Evolutionary conservation across 2,797 vertebrate species (phyloP), one percentile per base, ranked within the genome.

Genomic region (Sebastes minor): DNA sequence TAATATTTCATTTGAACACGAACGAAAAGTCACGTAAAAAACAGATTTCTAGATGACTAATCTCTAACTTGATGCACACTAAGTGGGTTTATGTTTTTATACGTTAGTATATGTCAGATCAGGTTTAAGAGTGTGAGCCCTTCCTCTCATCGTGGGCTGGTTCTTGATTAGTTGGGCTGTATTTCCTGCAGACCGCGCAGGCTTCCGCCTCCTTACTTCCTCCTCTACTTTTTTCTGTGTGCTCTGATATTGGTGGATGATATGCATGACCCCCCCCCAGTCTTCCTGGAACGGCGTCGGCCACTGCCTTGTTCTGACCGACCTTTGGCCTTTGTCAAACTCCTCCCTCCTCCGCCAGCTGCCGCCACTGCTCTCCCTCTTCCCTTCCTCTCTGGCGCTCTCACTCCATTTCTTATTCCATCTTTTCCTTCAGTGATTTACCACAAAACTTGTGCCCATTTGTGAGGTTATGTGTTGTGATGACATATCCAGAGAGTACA

Each of bases 321-420:
- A 85, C 76, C 93, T 95, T 91, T 79, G 68, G 30, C 90, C 89
- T 92, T 79, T 89, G 85, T 92, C 90, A 85, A 87, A 64, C 93
- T 95, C 84, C 76, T 74, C 76, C 92, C 96, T 86, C 91, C 78
- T 95, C 86, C 81, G 95, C 96, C 96, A 95, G 95, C 96, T 90
- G 95, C 96, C 53, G 86, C 92, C 91, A 89, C 87, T 84, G 91
- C 96, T 89, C 80, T 77, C 89, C 94, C 92, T 95, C 93, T 92
- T 66, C 85, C 72, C 81, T 77, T 86, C 80, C 66, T 71, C 66
- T 76, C 62, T 61, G 60, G 69, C 9, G 52, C 56, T 71, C 42
- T 76, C 27, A 67, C 52, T 74, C 52, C 67, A 28, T 35, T 49
- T 49, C 8, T 74, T 74, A 42, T 63, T 68, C 18, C 77, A 80